Conservation (phyloP, 2,113 vertebrate species). For the Tenebrosternarchus preto region DNA sequence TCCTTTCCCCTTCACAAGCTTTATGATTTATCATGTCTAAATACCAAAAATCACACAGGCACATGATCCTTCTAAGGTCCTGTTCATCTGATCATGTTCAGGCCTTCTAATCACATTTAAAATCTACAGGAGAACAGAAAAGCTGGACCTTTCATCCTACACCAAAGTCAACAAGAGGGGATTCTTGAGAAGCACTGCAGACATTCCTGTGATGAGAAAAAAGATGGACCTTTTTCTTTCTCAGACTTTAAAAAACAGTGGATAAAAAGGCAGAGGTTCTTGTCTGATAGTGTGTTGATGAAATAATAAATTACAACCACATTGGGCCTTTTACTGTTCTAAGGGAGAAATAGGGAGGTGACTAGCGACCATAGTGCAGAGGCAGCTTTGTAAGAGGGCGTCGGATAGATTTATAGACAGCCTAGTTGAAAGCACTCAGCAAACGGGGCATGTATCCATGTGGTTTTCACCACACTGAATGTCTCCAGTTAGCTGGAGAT, state of each 20-base stretch:
- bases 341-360: slow-evolving; percentile 12
- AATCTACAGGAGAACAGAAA: slow-evolving; percentile 72
- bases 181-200: slow-evolving; percentile 75
- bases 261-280: slow-evolving; percentile 50
- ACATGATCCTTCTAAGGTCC: slow-evolving; percentile 63
- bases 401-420: slow-evolving; percentile 47
- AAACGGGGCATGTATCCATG: slow-evolving; percentile 32
- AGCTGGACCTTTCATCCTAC: slow-evolving; percentile 74
- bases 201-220: slow-evolving; percentile 74
- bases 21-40: slow-evolving; percentile 48
- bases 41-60: slow-evolving; percentile 63
- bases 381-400: slow-evolving; percentile 38
- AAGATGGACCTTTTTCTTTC: slow-evolving; percentile 56
- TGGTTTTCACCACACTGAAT: slow-evolving; percentile 44
- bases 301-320: slow-evolving; percentile 60
- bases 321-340: slow-evolving; percentile 42
- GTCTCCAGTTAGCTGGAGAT: slow-evolving; percentile 38
- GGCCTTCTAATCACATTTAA: slow-evolving; percentile 72
- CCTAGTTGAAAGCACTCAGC: slow-evolving; percentile 19
- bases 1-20: slow-evolving; percentile 42
- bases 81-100: slow-evolving; percentile 66
- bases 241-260: slow-evolving; percentile 57
- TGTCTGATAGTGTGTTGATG: slow-evolving; percentile 48
- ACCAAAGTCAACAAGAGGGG: slow-evolving; percentile 77
- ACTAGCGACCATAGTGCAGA: slow-evolving; percentile 37